Evolutionary conservation across 2,888 invertebrate species (phyloP), one percentile per base, ranked within the genome.

Genomic region (Entomobrya proxima): DNA sequence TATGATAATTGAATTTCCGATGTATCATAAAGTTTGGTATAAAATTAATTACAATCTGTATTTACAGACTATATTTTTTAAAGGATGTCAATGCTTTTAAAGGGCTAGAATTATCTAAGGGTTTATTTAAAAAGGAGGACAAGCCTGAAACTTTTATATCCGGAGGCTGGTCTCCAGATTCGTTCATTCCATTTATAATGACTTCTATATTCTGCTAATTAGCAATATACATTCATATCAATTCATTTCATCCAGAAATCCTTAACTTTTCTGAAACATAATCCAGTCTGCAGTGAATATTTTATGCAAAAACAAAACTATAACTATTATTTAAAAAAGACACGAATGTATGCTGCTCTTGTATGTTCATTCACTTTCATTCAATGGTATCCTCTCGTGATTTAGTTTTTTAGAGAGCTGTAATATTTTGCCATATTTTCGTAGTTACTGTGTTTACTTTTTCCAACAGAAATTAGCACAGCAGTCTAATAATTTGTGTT

Each of bases 351-450:
- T 91, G 96, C 96, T 0, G 96, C 96, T 90, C 95, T 96, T 78
- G 96, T 96, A 86, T 96, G 96, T 91, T 96, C 96, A 92, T 96
- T 96, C 96, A 96, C 96, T 91, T 96, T 96, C n/a, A n/a, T n/a
- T 91, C 95, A 95, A 91, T 94, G 96, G 76, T 96, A 96, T 91
- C 96, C 96, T 30, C 95, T 44, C 96, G 96, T 91, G 96, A 96
- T 11, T 95, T 96, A 91, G 95, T 95, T 90, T 95, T 96, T 88
- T n/a, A n/a, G 96, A 96, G 92, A 96, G 96, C 91, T 96, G 96
- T 96, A 92, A 95, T 96, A 94, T 91, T n/a, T 37, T 13, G 15
- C 21, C 1, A 18, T 37, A 21, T 67, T 24, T 69, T 21, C 32
- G 13, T 27, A 24, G n/a, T n/a, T n/a, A n/a, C n/a, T n/a, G n/a